These are phyloP conservation scores for Falco peregrinus DNA, from an alignment of 2,797 vertebrate genomes.

Conservation along the genomic window DNA sequence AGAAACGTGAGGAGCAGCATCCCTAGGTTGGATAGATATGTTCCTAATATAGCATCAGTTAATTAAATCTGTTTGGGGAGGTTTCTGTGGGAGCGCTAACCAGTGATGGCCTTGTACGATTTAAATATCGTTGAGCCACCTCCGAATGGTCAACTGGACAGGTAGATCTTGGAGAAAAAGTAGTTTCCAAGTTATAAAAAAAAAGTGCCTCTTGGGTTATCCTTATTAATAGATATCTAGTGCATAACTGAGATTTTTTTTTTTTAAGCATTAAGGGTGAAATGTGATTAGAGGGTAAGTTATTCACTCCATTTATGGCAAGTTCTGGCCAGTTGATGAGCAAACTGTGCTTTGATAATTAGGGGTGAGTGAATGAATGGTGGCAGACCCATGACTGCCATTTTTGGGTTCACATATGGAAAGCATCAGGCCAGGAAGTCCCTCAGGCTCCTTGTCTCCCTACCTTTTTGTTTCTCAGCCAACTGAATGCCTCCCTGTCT, in stretches of 20 bases:
- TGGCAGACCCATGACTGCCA: not conserved
- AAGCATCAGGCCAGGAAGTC: not conserved
- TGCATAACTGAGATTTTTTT: not conserved
- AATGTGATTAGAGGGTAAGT: not conserved
- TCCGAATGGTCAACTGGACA: not conserved
- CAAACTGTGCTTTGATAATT: not conserved
- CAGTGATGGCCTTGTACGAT: not conserved
- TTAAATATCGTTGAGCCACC: not conserved
- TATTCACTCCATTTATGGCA: not conserved
- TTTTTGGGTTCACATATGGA: not conserved
- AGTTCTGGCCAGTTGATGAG: not conserved
- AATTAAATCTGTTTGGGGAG: slow-evolving; percentile 14
- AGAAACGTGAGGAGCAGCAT: not conserved
- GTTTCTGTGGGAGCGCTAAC: not conserved
- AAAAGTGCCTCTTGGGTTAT: not conserved
- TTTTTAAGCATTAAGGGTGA: not conserved
- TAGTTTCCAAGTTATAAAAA: not conserved
- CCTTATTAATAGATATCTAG: not conserved
- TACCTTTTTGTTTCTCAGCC: not conserved
- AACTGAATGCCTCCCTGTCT: not conserved
- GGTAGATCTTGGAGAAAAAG: not conserved
- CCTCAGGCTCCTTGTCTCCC: not conserved
- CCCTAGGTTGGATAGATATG: not conserved
- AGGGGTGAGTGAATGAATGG: not conserved
- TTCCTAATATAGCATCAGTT: not conserved